Conservation (phyloP, 1,140 invertebrate species). For the Intoshia linei region DNA sequence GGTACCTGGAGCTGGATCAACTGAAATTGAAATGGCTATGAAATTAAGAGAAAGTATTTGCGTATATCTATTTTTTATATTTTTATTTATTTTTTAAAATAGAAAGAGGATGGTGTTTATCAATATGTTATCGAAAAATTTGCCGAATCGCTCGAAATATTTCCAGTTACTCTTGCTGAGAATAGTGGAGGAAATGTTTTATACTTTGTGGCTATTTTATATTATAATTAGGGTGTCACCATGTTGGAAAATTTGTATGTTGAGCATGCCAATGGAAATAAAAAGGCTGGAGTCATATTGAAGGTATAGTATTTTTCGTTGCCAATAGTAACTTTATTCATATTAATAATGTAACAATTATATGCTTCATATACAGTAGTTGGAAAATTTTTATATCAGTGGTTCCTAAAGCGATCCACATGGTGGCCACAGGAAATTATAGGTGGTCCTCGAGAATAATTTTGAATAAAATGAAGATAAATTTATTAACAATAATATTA, state of each 20-base stretch:
- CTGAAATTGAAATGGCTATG: conserved; percentile 62
- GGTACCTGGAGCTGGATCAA: conserved; percentile 63
- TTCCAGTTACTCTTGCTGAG: conserved; percentile 64
- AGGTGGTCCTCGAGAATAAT: too few species aligned
- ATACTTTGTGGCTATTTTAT: neutral
- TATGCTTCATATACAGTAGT: neutral
- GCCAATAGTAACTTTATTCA: neutral
- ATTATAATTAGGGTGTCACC: neutral
- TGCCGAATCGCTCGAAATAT: conserved; percentile 49
- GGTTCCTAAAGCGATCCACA: too few species aligned
- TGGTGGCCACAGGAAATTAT: too few species aligned
- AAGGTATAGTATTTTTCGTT: neutral
- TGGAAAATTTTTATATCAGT: too few species aligned
- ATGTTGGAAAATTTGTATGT: conserved; percentile 1
- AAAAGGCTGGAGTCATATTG: neutral
- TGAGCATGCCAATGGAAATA: conserved; percentile 1
- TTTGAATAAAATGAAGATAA: too few species aligned
- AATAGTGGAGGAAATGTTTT: conserved; percentile 53
- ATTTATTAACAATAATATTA: too few species aligned
- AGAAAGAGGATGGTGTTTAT: conserved; percentile 55
- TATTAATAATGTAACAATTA: neutral
- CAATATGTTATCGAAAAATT: conserved; percentile 87
- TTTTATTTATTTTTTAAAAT: conserved; percentile 2
- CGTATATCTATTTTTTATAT: neutral
- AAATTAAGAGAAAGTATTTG: conserved; percentile 27